phyloP scores from a whole-genome alignment of 1,140 invertebrate species.

The Drosophila pandora region DNA sequence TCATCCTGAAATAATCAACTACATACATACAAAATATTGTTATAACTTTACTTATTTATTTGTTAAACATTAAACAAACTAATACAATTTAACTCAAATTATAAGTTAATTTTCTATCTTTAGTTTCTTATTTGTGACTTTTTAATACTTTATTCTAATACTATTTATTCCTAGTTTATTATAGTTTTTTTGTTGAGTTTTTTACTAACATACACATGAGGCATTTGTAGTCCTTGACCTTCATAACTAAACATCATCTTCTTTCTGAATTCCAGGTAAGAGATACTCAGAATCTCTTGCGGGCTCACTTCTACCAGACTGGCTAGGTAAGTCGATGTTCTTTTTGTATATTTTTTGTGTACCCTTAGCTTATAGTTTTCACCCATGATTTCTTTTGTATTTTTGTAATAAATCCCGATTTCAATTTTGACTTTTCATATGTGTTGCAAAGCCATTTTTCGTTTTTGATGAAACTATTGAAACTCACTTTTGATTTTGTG shows the following conservation, averaged over 20 bases:
- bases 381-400: constrained; percentile 57
- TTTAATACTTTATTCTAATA: not conserved
- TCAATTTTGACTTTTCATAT: constrained; percentile 52
- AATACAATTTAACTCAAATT: not conserved
- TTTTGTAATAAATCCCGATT: constrained; percentile 52
- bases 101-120: not conserved
- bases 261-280: constrained; percentile 77
- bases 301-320: constrained; percentile 84
- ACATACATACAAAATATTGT: not conserved
- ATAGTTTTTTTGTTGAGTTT: constrained; percentile 15
- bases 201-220: constrained; percentile 36
- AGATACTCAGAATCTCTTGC: constrained; percentile 84
- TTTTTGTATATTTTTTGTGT: constrained; percentile 61
- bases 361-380: constrained; percentile 69
- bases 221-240: constrained; percentile 13
- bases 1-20: constrained; percentile 24
- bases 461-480: constrained; percentile 32
- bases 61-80: not conserved
- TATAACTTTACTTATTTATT: not conserved
- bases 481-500: constrained; percentile 50
- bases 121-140: not conserved
- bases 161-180: not conserved
- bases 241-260: constrained; percentile 26
- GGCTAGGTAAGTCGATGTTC: constrained; percentile 83
- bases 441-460: constrained; percentile 58